Percentiles rank a stretch among this genome's conserved stretches.
Evolutionary conservation across 1,140 invertebrate species (phyloP).

Genomic region (Bombus haemorrhoidalis): DNA sequence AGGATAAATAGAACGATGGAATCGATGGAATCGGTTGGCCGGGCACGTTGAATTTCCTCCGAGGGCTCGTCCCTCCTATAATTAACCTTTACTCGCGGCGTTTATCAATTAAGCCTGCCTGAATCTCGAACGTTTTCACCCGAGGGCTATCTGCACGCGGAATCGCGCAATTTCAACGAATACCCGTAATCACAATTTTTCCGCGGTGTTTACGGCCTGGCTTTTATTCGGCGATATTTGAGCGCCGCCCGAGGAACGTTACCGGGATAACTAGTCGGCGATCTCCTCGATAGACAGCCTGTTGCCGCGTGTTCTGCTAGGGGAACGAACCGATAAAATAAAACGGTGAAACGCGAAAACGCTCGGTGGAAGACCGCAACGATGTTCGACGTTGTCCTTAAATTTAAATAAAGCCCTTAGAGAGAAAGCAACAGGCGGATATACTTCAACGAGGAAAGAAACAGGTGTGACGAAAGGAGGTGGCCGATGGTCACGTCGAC

Average conservation of each 20-base stretch:
- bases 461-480: accelerated
- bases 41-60: not conserved
- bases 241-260: not conserved
- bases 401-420: not conserved
- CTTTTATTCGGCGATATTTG: not conserved
- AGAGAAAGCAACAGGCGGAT: not conserved
- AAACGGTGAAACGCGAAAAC: no score
- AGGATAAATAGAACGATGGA: not conserved
- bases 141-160: not conserved
- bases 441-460: no score
- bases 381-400: no score
- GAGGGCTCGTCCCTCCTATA: not conserved
- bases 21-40: not conserved
- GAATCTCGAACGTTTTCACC: not conserved
- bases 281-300: not conserved
- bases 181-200: not conserved
- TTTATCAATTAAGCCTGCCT: slow-evolving; percentile 29
- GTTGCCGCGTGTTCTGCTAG: not conserved
- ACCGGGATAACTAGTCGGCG: not conserved
- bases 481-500: not conserved
- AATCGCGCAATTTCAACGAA: slow-evolving; percentile 19
- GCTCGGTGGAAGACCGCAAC: no score
- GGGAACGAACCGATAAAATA: not conserved
- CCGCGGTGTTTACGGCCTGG: not conserved
- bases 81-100: slow-evolving; percentile 32